phyloP scores from a whole-genome alignment of 1,140 invertebrate species.

The Protaetia brevitarsis region DNA sequence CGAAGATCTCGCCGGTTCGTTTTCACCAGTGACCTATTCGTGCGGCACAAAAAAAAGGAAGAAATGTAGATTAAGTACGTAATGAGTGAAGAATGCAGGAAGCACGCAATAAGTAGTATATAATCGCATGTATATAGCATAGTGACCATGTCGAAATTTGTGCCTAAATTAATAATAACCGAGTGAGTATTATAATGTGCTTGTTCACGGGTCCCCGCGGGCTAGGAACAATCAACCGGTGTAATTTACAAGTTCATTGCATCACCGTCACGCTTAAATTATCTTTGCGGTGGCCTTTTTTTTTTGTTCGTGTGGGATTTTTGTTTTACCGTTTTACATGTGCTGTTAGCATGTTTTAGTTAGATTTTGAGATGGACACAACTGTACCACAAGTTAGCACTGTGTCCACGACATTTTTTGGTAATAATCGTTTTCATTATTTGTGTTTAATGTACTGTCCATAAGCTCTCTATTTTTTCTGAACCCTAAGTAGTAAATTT shows the following conservation, averaged over 20 bases:
- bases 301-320: background rate
- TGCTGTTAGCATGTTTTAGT: too few relatives aligned
- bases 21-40: constrained; percentile 52
- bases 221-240: background rate
- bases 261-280: constrained; percentile 15
- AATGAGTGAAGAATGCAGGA: too few relatives aligned
- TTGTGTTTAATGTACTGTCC: too few relatives aligned
- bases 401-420: too few relatives aligned
- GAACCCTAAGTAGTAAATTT: too few relatives aligned
- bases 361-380: too few relatives aligned
- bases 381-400: too few relatives aligned
- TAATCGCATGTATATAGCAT: too few relatives aligned
- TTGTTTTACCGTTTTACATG: background rate
- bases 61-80: too few relatives aligned
- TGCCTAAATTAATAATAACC: constrained; percentile 10
- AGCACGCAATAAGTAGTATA: too few relatives aligned
- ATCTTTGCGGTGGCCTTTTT: background rate
- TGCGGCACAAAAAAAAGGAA: constrained; percentile 28
- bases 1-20: constrained; percentile 53
- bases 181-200: background rate
- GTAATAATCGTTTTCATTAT: too few relatives aligned
- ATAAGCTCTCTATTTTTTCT: too few relatives aligned
- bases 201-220: constrained; percentile 12
- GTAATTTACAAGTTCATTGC: constrained; percentile 24
- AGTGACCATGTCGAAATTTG: background rate